Conservation (phyloP, 37 sponge, comb jelly and placozoan genomes). For the Agelas oroides region DNA sequence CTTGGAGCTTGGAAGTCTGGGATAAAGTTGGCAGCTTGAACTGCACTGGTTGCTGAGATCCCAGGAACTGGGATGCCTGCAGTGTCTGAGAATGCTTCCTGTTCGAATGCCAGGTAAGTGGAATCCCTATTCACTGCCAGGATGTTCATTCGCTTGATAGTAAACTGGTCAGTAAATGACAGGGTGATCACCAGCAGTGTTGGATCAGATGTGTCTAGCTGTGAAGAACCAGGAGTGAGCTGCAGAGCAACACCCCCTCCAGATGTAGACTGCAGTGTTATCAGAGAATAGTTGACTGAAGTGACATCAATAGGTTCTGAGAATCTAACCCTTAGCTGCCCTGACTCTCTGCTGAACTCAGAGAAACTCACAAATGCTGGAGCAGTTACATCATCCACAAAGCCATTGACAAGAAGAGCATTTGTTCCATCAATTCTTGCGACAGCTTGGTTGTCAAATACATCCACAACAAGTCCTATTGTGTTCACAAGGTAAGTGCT, state of each 20-base stretch:
- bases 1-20: conserved; percentile 65
- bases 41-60: conserved; percentile 29
- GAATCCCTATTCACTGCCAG: conserved; percentile 65
- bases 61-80: conserved; percentile 65
- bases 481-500: conserved; percentile 77
- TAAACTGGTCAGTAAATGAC: conserved; percentile 70
- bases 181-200: conserved; percentile 58
- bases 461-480: conserved; percentile 69
- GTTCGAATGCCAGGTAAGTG: conserved; percentile 67
- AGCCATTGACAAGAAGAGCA: conserved; percentile 63
- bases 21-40: conserved; percentile 23
- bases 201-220: conserved; percentile 37
- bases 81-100: conserved; percentile 77
- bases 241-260: conserved; percentile 40
- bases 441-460: conserved; percentile 61
- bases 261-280: conserved; percentile 72
- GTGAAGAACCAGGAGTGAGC: conserved; percentile 60
- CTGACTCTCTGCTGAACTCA: conserved; percentile 62
- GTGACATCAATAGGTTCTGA: conserved; percentile 80
- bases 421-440: conserved; percentile 63
- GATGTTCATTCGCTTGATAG: conserved; percentile 44
- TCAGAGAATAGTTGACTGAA: conserved; percentile 65
- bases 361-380: conserved; percentile 67
- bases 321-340: conserved; percentile 66
- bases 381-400: conserved; percentile 72